Evolutionary conservation across 2,113 vertebrate species (phyloP), one percentile per base, ranked within the genome.

Genomic region (Paramormyrops kingsleyae): DNA sequence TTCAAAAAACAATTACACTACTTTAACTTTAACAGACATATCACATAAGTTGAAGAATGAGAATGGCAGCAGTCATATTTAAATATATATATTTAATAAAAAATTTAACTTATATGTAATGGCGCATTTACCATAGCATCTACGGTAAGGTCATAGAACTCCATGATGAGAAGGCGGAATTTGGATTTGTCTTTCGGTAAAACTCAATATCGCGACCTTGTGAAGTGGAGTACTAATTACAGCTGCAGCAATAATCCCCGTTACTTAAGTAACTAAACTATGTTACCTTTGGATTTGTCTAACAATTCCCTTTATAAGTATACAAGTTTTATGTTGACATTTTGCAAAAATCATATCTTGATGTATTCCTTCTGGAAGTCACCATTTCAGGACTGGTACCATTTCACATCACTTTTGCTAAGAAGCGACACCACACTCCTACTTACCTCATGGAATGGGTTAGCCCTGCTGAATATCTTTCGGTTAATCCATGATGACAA

Each of bases 121-220:
- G 83, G 46, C 59, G 5, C n/a, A 31, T 66, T 50, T 87, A 90
- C 19, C 9, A 66, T 53, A 24, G 24, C 35, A 31, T 6, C 46
- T 92, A 89, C 91, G 90, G 80, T 91, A 87, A 46, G 39, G 12
- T 77, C 59, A 8, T 31, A 85, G 52, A 42, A 89, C 80, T 87
- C 62, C 27, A 89, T 87, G 87, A 91, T 92, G 92, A 92, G 92
- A 92, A 91, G 59, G 92, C 92, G 90, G 88, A 92, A 90, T 87
- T 88, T 88, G 83, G 31, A 5, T 49, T 27, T 87, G 21, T 31
- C 3, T 39, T 46, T n/a, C 21, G 5, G 21, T 27, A 52, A 83
- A 88, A 89, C 52, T 27, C 1, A 83, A 86, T 46, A 89, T 89
- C 87, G 91, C 49, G 89, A 89, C 89, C 91, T 21, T 50, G 90